Evolutionary conservation across 2,113 vertebrate species (phyloP).

Genomic region (Elephas maximus): DNA sequence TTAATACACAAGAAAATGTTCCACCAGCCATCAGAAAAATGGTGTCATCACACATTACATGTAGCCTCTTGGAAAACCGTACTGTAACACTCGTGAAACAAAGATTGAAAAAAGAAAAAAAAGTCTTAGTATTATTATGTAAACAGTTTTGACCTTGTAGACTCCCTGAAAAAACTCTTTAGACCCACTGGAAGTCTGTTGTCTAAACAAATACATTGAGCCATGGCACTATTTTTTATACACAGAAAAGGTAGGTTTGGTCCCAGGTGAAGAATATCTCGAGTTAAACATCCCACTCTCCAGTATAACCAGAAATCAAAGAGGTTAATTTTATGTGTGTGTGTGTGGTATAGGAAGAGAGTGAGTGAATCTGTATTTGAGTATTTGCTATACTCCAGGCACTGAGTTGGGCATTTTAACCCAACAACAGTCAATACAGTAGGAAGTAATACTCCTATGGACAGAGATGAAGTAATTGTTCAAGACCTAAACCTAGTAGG

Average conservation of each 20-base stretch:
- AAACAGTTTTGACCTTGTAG: background rate
- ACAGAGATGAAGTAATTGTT: background rate
- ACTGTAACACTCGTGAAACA: background rate
- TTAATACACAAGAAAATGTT: background rate
- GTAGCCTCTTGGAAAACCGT: background rate
- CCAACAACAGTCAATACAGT: background rate
- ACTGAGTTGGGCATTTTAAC: background rate
- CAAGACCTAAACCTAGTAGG: background rate
- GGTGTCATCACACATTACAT: background rate
- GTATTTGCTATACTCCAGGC: background rate
- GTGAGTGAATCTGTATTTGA: background rate
- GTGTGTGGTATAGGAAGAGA: background rate
- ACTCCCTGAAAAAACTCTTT: background rate
- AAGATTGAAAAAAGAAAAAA: background rate
- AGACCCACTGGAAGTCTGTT: constrained; percentile 30
- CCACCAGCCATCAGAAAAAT: background rate
- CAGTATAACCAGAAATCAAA: background rate
- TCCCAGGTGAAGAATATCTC: background rate
- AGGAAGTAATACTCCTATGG: background rate
- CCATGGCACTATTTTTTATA: background rate
- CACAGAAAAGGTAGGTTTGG: background rate
- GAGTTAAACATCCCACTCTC: background rate
- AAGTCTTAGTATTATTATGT: background rate
- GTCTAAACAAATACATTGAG: background rate
- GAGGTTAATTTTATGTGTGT: background rate